Evolutionary conservation across 2,888 invertebrate species (phyloP), one percentile per base, ranked within the genome.

Genomic region (Plagodis pulveraria): DNA sequence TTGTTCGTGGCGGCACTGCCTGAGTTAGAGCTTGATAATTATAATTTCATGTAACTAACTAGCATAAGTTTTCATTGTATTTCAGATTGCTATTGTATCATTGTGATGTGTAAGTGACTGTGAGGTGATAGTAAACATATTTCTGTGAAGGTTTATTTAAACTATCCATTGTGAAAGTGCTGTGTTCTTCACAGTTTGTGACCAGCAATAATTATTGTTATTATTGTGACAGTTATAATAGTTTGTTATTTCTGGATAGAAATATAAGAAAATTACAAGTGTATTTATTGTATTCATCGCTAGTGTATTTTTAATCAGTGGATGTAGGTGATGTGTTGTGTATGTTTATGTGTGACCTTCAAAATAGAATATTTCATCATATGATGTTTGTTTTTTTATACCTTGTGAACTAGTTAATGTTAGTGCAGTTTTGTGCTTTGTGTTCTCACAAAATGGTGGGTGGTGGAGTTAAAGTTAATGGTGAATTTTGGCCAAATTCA

Each of bases 1-100:
- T 98, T 73, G 98, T 98, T 74, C 95, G 98, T 78, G 98, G 98
- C 70, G 97, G 97, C 75, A 69, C 79, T 58, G 74, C 75, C 35
- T 81, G 72, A 71, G 64, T 50, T 50, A 56, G 34, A 56, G 64
- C 50, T 47, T 60, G 52, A 58, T 67, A 69, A 63, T 69, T 62
- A 58, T 66, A 73, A 54, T 65, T 60, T 69, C 72, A 67, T 40
- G 10, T 5, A 67, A 57, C n/a, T n/a, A n/a, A n/a, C 69, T 85
- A 87, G 81, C 42, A 62, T 87, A 85, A 87, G 84, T 71, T 82
- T 58, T 76, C 73, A 62, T 67, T 64, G 75, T 83, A 72, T 81
- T 81, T 78, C 73, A 78, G 70, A 77, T 75, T 76, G 75, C 73
- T 53, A 59, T 62, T 73, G 71, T 76, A 72, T 80, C 77, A 69